Conservation (phyloP, 2,797 vertebrate species). For the Hippoglossus hippoglossus region DNA sequence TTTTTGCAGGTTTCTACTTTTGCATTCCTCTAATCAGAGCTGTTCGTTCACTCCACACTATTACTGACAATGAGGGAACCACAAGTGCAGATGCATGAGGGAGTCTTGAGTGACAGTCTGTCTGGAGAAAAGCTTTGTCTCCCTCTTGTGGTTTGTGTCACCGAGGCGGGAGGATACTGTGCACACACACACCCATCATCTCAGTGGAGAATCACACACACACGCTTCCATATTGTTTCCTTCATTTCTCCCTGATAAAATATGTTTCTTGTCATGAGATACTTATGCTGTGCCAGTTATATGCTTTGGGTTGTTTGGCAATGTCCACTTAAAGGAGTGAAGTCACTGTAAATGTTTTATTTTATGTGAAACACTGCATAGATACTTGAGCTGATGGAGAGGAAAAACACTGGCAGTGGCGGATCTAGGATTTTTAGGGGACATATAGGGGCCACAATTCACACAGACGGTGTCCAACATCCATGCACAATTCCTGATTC, state of each 20-base stretch:
- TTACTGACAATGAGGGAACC: background rate
- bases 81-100: background rate
- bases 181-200: conserved; percentile 2
- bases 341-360: background rate
- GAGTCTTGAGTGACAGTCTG: background rate
- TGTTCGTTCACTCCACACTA: background rate
- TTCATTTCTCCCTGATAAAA: too few relatives aligned
- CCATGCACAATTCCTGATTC: too few relatives aligned
- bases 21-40: background rate
- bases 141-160: conserved; percentile 78
- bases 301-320: conserved; percentile 2
- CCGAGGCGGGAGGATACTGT: background rate
- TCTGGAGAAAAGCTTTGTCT: conserved; percentile 70
- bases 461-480: too few relatives aligned
- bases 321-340: conserved; percentile 1
- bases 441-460: too few relatives aligned
- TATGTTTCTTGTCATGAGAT: too few relatives aligned
- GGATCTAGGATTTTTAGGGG: too few relatives aligned
- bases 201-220: background rate
- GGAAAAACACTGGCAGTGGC: background rate
- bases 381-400: background rate
- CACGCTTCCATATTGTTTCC: too few relatives aligned
- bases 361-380: conserved; percentile 9
- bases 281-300: too few relatives aligned
- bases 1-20: background rate